These are phyloP conservation scores for Anseranas semipalmata DNA, from an alignment of 2,113 vertebrate genomes.

Conservation along the genomic window DNA sequence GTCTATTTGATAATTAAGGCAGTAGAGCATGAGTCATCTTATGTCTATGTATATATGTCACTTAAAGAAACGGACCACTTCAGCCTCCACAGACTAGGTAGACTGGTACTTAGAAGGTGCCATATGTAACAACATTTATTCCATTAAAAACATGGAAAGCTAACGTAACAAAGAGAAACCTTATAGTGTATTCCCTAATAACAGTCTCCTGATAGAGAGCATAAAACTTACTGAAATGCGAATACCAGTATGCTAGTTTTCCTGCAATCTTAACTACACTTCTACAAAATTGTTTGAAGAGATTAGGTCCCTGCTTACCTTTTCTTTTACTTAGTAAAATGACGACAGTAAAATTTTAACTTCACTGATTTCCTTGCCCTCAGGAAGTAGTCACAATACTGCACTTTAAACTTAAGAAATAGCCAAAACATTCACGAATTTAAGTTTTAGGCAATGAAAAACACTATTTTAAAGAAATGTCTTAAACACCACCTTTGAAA, in stretches of 20 bases:
- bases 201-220: not conserved
- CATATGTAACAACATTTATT: not conserved
- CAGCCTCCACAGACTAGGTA: not conserved
- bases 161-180: not conserved
- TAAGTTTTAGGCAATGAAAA: not conserved
- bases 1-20: not conserved
- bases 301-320: not conserved
- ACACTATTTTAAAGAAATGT: not conserved
- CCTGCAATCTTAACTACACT: not conserved
- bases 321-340: not conserved
- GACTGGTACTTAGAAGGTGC: not conserved
- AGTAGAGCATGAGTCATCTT: not conserved
- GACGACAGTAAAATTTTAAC: not conserved
- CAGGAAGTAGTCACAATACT: not conserved
- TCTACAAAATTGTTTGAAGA: not conserved
- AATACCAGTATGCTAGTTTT: not conserved
- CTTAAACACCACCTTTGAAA: not conserved
- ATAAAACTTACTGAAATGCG: not conserved
- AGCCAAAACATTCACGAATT: not conserved
- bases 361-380: not conserved
- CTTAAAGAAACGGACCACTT: not conserved
- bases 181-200: not conserved
- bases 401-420: not conserved
- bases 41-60: not conserved
- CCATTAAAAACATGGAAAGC: not conserved